These are phyloP conservation scores for Rhingia rostrata DNA, from an alignment of 2,888 invertebrate genomes.

Conservation along the genomic window DNA sequence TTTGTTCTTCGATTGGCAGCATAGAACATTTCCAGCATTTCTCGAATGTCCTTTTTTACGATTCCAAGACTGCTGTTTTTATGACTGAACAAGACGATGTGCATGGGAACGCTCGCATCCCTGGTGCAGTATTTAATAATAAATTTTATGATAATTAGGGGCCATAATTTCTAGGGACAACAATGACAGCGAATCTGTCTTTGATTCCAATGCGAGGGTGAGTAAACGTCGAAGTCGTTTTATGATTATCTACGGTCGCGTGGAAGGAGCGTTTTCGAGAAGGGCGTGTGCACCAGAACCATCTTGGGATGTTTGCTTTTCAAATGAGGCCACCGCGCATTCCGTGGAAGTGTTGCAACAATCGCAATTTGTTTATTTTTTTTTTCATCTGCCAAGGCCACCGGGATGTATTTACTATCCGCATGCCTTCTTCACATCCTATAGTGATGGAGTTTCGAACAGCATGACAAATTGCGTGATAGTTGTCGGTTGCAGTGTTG, in stretches of 20 bases:
- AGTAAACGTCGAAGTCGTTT: constrained; percentile 55
- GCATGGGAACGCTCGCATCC: constrained; percentile 43
- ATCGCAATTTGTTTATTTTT: constrained; percentile 62
- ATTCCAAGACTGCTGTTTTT: constrained; percentile 71
- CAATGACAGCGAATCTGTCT: constrained; percentile 56
- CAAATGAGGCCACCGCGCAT: constrained; percentile 59
- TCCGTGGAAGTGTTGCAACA: constrained; percentile 59
- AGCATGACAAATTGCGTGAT: constrained; percentile 43
- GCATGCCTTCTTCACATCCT: not conserved
- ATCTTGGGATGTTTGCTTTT: constrained; percentile 57
- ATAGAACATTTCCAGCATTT: constrained; percentile 46
- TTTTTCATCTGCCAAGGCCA: constrained; percentile 54
- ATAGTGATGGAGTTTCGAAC: not conserved
- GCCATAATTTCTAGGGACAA: constrained; percentile 70
- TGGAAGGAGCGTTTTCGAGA: constrained; percentile 63
- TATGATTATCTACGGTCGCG: constrained; percentile 72
- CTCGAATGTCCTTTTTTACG: constrained; percentile 69
- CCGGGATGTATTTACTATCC: constrained; percentile 1
- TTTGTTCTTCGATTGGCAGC: constrained; percentile 51
- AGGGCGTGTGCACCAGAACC: constrained; percentile 60
- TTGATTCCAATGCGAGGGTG: constrained; percentile 41
- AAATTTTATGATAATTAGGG: constrained; percentile 74
- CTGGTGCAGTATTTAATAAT: constrained; percentile 66
- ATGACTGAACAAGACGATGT: constrained; percentile 29
- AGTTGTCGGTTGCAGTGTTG: constrained; percentile 12